Conservation (phyloP, 2,113 vertebrate genomes). For the Hepsetus odoe region DNA sequence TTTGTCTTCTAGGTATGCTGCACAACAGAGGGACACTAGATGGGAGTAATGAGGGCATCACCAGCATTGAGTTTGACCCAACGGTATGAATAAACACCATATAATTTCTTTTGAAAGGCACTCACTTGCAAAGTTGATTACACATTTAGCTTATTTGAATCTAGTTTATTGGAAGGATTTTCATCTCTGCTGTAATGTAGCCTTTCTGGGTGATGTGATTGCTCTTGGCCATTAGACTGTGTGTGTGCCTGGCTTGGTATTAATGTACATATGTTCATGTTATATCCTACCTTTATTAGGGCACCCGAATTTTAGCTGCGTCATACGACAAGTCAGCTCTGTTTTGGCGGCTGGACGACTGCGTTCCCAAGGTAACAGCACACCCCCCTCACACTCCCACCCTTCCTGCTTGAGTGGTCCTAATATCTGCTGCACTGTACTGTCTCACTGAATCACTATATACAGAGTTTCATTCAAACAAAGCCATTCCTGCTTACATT, state of each 20-base stretch:
- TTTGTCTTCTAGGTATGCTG: constrained; percentile 73
- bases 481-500: not conserved
- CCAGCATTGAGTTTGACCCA: constrained; percentile 84
- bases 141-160: not conserved
- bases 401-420: not conserved
- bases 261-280: constrained; percentile 10
- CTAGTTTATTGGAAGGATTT: not conserved
- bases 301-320: constrained; percentile 77
- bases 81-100: constrained; percentile 67
- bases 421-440: constrained; percentile 9
- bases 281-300: constrained; percentile 67
- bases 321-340: constrained; percentile 84
- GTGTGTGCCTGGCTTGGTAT: not conserved
- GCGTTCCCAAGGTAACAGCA: constrained; percentile 77
- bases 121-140: not conserved
- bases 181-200: not conserved
- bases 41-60: constrained; percentile 83
- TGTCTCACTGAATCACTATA: constrained; percentile 28
- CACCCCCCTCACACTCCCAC: not conserved
- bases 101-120: not conserved
- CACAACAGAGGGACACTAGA: constrained; percentile 73
- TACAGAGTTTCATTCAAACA: constrained; percentile 32
- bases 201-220: not conserved
- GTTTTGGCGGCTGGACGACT: constrained; percentile 81
- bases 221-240: not conserved